Base-by-base conservation (phyloP, 1,140 invertebrate genomes). In the Drosophila nebulosa region DNA sequence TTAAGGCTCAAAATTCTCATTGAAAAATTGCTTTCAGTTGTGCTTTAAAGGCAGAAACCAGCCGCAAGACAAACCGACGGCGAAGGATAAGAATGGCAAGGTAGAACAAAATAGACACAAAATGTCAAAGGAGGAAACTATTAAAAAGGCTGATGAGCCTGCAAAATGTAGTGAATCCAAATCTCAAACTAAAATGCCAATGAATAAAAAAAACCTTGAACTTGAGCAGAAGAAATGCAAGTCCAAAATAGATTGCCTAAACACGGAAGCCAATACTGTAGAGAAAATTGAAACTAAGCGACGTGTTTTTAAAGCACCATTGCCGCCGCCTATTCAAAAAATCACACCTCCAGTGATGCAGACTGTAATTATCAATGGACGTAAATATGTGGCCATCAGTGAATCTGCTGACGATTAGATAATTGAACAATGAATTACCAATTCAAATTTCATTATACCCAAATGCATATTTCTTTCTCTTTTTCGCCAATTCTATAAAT, bases 341-440 rank as follows among this genome's bases (percentile, higher is more conserved):
- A 10, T 35, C 14, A 81, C 39, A 1, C 61, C 64, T 7, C 67
- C 62, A 3, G 0, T 83, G 1, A 83, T 83, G 79, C 60, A 83
- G 63, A 55, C 32, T 7, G 70, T 83, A 2, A 0, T 60, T 1
- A 64, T 79, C n/a, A 75, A 68, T 10, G 62, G 61, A 7, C 71
- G 67, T 21, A 84, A 83, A 61, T 83, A 78, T 24, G 66, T 83
- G 30, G 74, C 79, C 3, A 27, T 81, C 0, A 74, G 66, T 59
- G 74, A 52, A 3, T 66, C 74, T 22, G 79, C 79, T 3, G 63
- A 78, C 14, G 24, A 46, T 61, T 56, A 39, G 24, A 24, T 5
- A 5, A 21, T 10, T 50, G 2, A 12, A 12, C 51, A 39, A 22
- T n/a, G 12, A 12, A 55, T 22, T 7, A 16, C 4, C 18, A 21